These are phyloP conservation scores for Lepidocyrtinus sp. DNA, from an alignment of 2,888 invertebrate species.

Conservation along the genomic window DNA sequence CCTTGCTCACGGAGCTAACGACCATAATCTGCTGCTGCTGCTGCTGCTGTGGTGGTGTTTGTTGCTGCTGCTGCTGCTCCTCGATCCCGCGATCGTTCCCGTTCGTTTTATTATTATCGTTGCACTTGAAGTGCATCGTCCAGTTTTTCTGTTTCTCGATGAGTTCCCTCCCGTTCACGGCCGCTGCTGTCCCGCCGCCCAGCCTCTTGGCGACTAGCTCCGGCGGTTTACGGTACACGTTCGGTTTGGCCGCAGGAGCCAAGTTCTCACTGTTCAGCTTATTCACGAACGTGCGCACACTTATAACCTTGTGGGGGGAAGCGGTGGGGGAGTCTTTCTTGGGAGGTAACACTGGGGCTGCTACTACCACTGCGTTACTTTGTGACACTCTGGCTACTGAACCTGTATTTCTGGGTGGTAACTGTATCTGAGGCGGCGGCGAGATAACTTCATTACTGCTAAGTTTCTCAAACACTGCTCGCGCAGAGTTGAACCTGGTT, in stretches of 20 bases:
- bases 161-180: constrained; percentile 77
- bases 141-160: constrained; percentile 94
- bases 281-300: constrained; percentile 30
- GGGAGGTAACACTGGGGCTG: too few species aligned
- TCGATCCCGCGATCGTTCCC: not conserved
- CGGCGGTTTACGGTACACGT: constrained; percentile 24
- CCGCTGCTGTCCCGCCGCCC: constrained; percentile 76
- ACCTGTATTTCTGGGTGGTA: not conserved
- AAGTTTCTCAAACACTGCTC: constrained; percentile 92
- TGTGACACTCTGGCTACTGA: too few species aligned
- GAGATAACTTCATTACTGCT: constrained; percentile 71
- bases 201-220: constrained; percentile 26
- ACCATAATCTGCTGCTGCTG: not conserved
- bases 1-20: too few species aligned
- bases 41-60: constrained; percentile 10
- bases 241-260: not conserved
- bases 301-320: constrained; percentile 29
- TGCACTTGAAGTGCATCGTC: constrained; percentile 83
- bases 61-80: not conserved
- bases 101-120: not conserved
- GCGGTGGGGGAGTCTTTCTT: not conserved
- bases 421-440: constrained; percentile 28
- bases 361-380: not conserved
- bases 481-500: constrained; percentile 91
- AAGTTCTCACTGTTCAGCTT: constrained; percentile 20